Evolutionary conservation across 2,888 invertebrate species (phyloP), one percentile per base, ranked within the genome.

Genomic region (Lithophane semibrunnea): DNA sequence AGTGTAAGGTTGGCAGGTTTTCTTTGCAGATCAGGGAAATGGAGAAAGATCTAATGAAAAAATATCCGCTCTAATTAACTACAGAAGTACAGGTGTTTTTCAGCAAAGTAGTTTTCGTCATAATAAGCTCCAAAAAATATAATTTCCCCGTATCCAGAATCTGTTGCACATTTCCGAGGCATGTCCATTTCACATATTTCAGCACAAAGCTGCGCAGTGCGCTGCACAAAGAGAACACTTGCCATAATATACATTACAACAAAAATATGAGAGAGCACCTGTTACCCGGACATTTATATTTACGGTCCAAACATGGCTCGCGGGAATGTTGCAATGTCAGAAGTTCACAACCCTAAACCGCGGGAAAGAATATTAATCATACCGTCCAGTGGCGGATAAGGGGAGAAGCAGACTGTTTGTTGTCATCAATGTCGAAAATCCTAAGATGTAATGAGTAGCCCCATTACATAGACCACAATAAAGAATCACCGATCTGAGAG

Each of bases 281-380:
- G 86, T 83, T 83, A 83, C 75, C 54, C 63, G 24, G 63, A 83
- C 73, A 79, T 79, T 83, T 79, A 70, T 84, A 83, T 84, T 86
- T 75, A 73, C 67, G 73, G 76, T 56, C 54, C 21, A 61, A 75
- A 84, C 64, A 69, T 60, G 75, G 72, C 71, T 64, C 37, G 29
- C 52, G 68, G 69, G 49, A 67, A 65, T 77, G 70, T 67, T 66
- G 70, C 66, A 44, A 64, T 49, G 75, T 58, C 75, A 75, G 71
- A 58, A 79, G 65, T 76, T 82, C n/a, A 70, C 73, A 85, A 60
- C 82, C 86, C 70, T 70, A 80, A 79, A 63, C 24, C 37, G 52
- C 18, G 58, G 73, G 47, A 65, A 85, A 82, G 70, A 81, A 73
- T 73, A 81, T 85, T 84, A 72, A 81, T 81, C 80, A 85, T 81